Evolutionary conservation across 2,888 invertebrate species (phyloP), one percentile per base, ranked within the genome.

Genomic region (Pseudococcus viburni): DNA sequence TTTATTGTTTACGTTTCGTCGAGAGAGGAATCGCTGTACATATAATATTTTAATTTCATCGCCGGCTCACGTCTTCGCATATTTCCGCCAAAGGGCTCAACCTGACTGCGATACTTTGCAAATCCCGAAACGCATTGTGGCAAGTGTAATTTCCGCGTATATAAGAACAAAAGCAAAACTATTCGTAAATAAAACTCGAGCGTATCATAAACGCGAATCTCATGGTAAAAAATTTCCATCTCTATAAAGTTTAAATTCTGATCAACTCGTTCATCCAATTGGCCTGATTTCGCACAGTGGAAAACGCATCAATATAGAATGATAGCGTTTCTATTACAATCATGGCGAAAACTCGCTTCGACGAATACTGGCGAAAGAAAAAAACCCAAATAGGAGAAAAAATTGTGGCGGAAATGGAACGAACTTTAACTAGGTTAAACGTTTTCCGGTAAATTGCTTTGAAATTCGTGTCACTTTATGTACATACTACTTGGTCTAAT

Each of bases 381-480:
- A 73, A 73, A 73, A 73, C 9, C 26, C 22, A 73, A 73, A 73
- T 12, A 33, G 26, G 2, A 33, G 22, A 73, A 73, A 73, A 73
- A 73, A 73, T 26, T 26, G 6, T 15, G 33, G 68, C 68, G 26
- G 68, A 73, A 26, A 73, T 73, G 33, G 33, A 73, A 33, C 68
- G 68, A 73, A 73, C 68, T 73, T 73, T 73, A 73, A 73, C 68
- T 73, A 33, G 68, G 68, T 73, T 73, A 73, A 73, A 73, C 68
- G 68, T 26, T 73, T 73, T 73, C 68, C 68, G 33, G 68, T 73
- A 73, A 73, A 73, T 73, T 73, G 68, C 68, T 73, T 73, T 33
- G 68, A 73, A 73, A 73, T 73, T 73, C 26, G 68, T 73, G 68
- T 73, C 68, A 73, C 68, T 26, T 73, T 73, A 73, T 73, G 68